These are phyloP conservation scores for Diachrysia chrysitis DNA, from an alignment of 2,888 invertebrate species.

Conservation along the genomic window DNA sequence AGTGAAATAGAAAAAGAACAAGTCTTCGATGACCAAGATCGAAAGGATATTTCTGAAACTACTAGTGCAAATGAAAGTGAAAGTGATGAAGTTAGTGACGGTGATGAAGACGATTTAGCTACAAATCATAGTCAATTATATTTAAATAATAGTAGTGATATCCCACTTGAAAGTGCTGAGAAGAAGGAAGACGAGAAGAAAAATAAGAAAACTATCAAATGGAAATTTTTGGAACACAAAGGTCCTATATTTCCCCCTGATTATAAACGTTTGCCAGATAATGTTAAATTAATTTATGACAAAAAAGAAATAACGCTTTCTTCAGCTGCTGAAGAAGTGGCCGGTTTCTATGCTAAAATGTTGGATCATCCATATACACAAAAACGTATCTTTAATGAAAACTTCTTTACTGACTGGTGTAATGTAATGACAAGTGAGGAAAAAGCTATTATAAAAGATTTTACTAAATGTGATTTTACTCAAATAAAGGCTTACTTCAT, in stretches of 20 bases:
- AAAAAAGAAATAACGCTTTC: conserved; percentile 95
- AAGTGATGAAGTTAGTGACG: neutral
- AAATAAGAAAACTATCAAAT: conserved; percentile 92
- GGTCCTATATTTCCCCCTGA: conserved; percentile 98
- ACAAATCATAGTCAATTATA: no score
- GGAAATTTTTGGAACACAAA: conserved; percentile 97
- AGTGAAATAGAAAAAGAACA: neutral
- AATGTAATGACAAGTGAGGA: conserved; percentile 97
- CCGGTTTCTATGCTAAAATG: conserved; percentile 98
- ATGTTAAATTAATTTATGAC: conserved; percentile 97
- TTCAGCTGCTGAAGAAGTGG: conserved; percentile 96
- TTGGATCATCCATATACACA: conserved; percentile 99
- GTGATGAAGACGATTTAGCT: neutral
- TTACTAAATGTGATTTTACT: conserved; percentile 97
- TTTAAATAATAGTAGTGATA: no score
- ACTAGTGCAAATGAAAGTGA: neutral
- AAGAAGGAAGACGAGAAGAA: neutral
- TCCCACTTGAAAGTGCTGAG: neutral
- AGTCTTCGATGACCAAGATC: neutral
- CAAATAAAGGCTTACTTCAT: conserved; percentile 96
- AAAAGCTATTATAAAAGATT: conserved; percentile 94
- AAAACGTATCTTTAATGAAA: conserved; percentile 97
- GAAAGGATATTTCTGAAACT: neutral
- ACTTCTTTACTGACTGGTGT: conserved; percentile 99
- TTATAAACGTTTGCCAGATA: conserved; percentile 96